Conservation (phyloP, 1,140 invertebrate species). For the Tetragonula clypearis region DNA sequence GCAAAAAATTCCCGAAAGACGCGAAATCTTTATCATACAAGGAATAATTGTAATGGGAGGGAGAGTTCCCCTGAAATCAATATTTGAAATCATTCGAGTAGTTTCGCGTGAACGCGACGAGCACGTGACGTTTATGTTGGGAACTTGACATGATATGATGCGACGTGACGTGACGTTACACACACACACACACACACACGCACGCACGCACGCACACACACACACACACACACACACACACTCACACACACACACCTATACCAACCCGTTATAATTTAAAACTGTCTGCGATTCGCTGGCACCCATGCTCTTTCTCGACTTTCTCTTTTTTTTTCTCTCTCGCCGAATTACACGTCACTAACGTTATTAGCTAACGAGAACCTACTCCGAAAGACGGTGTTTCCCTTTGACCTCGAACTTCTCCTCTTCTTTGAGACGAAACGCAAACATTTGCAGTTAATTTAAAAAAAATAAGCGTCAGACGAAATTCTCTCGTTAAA, state of each 20-base stretch:
- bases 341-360: constrained; percentile 31
- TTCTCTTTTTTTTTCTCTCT: background rate
- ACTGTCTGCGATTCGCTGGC: background rate
- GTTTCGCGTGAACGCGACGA: background rate
- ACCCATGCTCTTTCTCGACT: too few species aligned
- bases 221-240: too few species aligned
- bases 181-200: too few species aligned
- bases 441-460: background rate
- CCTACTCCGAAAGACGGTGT: background rate
- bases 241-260: background rate
- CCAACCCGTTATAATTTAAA: background rate
- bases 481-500: background rate
- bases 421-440: constrained; percentile 10
- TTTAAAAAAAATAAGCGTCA: background rate
- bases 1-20: too few species aligned
- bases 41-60: background rate
- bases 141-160: constrained; percentile 49
- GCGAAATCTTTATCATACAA: background rate
- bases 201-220: too few species aligned
- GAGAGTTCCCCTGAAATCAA: background rate
- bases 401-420: constrained; percentile 7
- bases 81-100: background rate
- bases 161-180: constrained; percentile 32
- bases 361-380: constrained; percentile 60
- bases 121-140: constrained; percentile 33